Conservation (phyloP, 2,113 vertebrate genomes). For the Thoracochromis brauschi region DNA sequence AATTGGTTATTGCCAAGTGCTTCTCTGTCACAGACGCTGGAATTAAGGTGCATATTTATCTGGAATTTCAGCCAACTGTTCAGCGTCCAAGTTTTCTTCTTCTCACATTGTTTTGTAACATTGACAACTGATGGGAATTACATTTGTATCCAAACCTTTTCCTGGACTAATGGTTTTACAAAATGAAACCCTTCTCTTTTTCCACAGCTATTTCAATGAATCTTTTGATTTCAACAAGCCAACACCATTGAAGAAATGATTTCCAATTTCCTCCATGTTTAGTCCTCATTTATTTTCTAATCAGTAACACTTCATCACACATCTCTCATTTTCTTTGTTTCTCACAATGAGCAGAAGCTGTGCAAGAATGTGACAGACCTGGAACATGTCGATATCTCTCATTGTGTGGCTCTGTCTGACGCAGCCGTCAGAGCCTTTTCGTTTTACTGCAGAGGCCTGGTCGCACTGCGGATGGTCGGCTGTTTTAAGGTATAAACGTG, state of each 20-base stretch:
- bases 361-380: slow-evolving; percentile 65
- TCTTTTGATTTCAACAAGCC: not conserved
- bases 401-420: slow-evolving; percentile 70
- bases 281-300: not conserved
- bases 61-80: not conserved
- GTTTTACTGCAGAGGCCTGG: slow-evolving; percentile 68
- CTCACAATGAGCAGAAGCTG: slow-evolving; percentile 65
- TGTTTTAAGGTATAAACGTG: slow-evolving; percentile 70
- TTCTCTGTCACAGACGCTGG: slow-evolving; percentile 68
- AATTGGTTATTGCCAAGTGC: slow-evolving; percentile 71
- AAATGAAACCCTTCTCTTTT: not conserved
- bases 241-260: not conserved
- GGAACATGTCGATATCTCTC: slow-evolving; percentile 71
- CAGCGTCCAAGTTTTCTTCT: not conserved
- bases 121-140: not conserved
- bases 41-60: slow-evolving; percentile 71
- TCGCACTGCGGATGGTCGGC: slow-evolving; percentile 57
- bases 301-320: not conserved
- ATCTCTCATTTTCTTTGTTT: not conserved
- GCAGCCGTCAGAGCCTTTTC: slow-evolving; percentile 61
- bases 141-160: not conserved
- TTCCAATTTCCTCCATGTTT: not conserved
- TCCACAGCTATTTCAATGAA: not conserved
- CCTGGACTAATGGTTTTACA: not conserved
- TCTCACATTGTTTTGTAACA: not conserved